Evolutionary conservation across 2,113 vertebrate species (phyloP).

Genomic region (Phoxinus phoxinus): DNA sequence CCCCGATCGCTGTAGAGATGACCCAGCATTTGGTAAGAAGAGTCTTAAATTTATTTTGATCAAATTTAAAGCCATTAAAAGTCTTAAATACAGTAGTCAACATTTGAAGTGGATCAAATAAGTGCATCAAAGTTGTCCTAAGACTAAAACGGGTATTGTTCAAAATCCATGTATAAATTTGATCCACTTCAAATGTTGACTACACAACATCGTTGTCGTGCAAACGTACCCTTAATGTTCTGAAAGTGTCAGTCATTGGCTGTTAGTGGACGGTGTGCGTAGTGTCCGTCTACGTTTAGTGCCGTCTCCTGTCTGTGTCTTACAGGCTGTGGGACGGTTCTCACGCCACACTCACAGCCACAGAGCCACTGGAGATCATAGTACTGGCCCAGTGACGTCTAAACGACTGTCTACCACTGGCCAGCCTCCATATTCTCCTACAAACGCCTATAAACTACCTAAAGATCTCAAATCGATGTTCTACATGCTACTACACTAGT

Average conservation of each 20-base stretch:
- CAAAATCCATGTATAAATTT: too few species aligned
- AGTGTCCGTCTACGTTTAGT: constrained; percentile 71
- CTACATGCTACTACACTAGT: neutral
- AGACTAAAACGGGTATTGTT: too few species aligned
- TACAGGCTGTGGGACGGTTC: constrained; percentile 67
- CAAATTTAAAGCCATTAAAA: too few species aligned
- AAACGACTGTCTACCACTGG: constrained; percentile 65
- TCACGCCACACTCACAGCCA: constrained; percentile 76
- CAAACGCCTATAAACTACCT: constrained; percentile 47
- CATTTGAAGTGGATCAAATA: too few species aligned
- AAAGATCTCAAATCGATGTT: neutral
- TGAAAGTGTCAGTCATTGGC: neutral
- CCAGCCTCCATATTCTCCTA: constrained; percentile 81
- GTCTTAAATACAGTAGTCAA: too few species aligned
- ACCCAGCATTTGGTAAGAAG: constrained; percentile 94
- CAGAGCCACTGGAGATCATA: constrained; percentile 79
- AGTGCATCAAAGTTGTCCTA: too few species aligned
- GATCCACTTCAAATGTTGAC: too few species aligned
- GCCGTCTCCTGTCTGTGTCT: constrained; percentile 70
- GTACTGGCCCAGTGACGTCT: constrained; percentile 78
- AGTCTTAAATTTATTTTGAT: too few species aligned
- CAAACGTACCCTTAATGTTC: too few species aligned
- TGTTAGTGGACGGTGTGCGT: constrained; percentile 67
- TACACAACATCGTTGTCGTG: too few species aligned
- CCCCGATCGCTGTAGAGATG: constrained; percentile 99